Evolutionary conservation across 1,140 invertebrate species (phyloP).

Genomic region (Drosophila albomicans): DNA sequence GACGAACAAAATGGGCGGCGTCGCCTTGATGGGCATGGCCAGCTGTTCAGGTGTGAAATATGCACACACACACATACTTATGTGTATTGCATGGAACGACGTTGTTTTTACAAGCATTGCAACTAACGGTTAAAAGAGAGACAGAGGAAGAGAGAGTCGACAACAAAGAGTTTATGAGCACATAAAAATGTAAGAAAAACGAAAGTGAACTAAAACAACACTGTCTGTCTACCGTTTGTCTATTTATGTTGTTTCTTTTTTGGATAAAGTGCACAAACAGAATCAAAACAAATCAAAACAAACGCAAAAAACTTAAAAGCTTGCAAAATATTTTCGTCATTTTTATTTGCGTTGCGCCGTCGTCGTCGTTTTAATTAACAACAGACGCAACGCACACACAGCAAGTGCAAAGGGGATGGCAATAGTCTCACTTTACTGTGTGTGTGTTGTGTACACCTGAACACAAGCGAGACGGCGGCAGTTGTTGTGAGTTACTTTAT

Average conservation of each 20-base stretch:
- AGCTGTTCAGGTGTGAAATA: conserved; percentile 65
- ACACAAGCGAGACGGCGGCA: conserved; percentile 18
- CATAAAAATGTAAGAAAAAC: conserved; percentile 19
- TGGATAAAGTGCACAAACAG: conserved; percentile 11
- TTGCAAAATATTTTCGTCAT: conserved; percentile 49
- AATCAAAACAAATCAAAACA: conserved; percentile 40
- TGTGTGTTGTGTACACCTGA: conserved; percentile 14
- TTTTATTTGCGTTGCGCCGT: conserved; percentile 27
- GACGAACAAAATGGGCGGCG: conserved; percentile 27
- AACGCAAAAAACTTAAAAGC: conserved; percentile 33
- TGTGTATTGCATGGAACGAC: background rate
- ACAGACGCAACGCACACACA: conserved; percentile 11
- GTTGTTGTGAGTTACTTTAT: conserved; percentile 18
- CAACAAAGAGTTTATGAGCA: conserved; percentile 4
- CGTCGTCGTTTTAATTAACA: conserved; percentile 28
- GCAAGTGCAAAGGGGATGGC: conserved; percentile 22
- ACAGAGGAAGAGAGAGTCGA: background rate
- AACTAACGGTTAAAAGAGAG: conserved; percentile 16
- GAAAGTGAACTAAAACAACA: conserved; percentile 30
- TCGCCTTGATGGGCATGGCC: conserved; percentile 24
- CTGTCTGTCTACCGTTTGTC: background rate
- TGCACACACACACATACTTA: conserved; percentile 25
- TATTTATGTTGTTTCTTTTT: conserved; percentile 4
- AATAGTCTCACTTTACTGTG: conserved; percentile 17
- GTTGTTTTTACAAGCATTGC: conserved; percentile 1